Percentiles rank a stretch among this genome's conserved stretches.
Conservation (phyloP, 2,113 vertebrate species). For the Eurypyga helias region DNA sequence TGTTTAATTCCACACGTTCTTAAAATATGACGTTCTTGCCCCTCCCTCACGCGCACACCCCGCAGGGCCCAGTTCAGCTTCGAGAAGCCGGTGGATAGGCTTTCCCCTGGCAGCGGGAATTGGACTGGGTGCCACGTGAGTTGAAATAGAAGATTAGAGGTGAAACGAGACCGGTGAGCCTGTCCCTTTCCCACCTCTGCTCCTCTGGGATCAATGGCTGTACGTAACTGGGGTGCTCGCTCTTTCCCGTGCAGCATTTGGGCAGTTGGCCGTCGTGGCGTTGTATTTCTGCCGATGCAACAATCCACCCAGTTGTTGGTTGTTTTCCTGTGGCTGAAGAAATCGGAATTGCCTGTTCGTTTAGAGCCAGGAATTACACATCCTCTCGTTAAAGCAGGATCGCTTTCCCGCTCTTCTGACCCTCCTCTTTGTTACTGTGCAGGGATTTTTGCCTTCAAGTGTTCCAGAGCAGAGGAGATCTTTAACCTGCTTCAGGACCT, state of each 20-base stretch:
- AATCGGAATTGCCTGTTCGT: background rate
- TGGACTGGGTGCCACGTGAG: background rate
- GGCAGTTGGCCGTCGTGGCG: background rate
- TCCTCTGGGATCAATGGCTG: accelerated
- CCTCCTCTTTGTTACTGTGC: background rate
- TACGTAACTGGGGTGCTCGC: background rate
- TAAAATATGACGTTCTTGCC: accelerated
- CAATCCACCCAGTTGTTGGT: background rate
- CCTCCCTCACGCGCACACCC: accelerated
- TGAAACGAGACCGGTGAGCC: accelerated
- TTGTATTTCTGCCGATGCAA: background rate
- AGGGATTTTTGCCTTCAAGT: conserved; percentile 99
- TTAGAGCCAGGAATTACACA: accelerated
- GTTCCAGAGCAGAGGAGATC: conserved; percentile 94
- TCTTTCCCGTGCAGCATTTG: background rate
- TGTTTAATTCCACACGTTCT: background rate
- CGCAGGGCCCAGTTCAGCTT: background rate
- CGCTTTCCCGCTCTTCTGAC: background rate
- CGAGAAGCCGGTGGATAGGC: background rate
- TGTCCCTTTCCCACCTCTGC: background rate
- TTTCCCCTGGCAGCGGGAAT: background rate
- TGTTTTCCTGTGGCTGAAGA: background rate
- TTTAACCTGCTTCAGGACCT: conserved; percentile 97
- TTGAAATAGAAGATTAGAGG: background rate
- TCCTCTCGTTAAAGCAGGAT: background rate